Evolutionary conservation across 2,797 vertebrate species (phyloP).

Genomic region (Rhodeus uyekii): DNA sequence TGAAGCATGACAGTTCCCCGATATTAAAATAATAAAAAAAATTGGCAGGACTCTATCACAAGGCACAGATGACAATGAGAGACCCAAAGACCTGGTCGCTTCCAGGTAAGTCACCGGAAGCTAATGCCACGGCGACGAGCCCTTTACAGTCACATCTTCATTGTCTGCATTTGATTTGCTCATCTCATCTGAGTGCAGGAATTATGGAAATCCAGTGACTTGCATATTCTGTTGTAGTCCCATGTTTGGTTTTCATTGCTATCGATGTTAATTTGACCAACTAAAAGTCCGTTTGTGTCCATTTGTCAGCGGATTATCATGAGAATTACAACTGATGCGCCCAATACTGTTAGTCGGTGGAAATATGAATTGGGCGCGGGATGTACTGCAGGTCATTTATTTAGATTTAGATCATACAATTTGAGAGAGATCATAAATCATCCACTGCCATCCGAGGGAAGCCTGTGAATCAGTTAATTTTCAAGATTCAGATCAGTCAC

Average conservation of each 20-base stretch:
- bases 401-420: slow-evolving; percentile 42
- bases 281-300: slow-evolving; percentile 54
- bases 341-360: background rate
- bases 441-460: background rate
- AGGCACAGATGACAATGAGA: slow-evolving; percentile 84
- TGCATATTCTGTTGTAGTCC: slow-evolving; percentile 52
- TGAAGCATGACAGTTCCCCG: slow-evolving; percentile 59
- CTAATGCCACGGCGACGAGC: slow-evolving; percentile 68
- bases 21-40: slow-evolving; percentile 72
- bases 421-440: slow-evolving; percentile 48
- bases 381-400: slow-evolving; percentile 54
- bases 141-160: slow-evolving; percentile 70
- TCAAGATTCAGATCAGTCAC: slow-evolving; percentile 31
- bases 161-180: slow-evolving; percentile 71
- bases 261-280: slow-evolving; percentile 71
- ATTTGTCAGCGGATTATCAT: slow-evolving; percentile 17
- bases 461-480: slow-evolving; percentile 30
- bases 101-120: slow-evolving; percentile 80
- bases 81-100: slow-evolving; percentile 83
- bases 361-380: slow-evolving; percentile 19
- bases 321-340: background rate
- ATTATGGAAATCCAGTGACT: background rate
- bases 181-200: slow-evolving; percentile 57
- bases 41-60: slow-evolving; percentile 84
- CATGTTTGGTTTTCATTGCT: slow-evolving; percentile 70